phyloP scores from a whole-genome alignment of 1,140 invertebrate genomes.

The Monochamus saltuarius region DNA sequence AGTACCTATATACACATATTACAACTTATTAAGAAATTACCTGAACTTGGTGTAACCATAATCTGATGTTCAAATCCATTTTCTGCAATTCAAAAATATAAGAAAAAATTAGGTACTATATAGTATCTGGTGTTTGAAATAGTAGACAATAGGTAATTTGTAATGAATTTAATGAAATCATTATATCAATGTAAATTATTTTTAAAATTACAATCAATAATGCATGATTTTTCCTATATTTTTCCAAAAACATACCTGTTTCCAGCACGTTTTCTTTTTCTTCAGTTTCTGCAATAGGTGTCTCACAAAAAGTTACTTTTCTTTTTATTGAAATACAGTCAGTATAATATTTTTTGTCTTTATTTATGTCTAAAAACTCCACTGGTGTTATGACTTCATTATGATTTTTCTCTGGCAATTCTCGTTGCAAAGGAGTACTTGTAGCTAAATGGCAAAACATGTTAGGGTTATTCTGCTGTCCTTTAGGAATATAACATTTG shows the following conservation, averaged over 20 bases:
- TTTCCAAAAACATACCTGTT: not conserved
- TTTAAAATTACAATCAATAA: no score
- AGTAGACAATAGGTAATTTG: no score
- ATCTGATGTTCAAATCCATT: no score
- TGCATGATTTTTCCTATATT: no score
- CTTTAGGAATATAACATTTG: conserved; percentile 12
- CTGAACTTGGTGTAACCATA: no score
- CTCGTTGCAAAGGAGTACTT: conserved; percentile 37
- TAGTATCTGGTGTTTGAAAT: no score
- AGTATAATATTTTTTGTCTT: conserved; percentile 15
- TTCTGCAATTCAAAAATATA: no score
- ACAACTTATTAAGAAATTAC: no score
- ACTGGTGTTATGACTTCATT: conserved; percentile 30
- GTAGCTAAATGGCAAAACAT: conserved; percentile 26
- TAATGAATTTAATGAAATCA: no score
- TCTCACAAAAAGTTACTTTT: conserved; percentile 35
- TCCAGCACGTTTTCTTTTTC: not conserved
- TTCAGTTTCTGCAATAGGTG: not conserved
- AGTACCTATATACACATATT: no score
- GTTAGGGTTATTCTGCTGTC: conserved; percentile 13
- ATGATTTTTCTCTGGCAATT: conserved; percentile 25
- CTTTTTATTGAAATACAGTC: conserved; percentile 23
- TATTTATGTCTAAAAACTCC: conserved; percentile 18
- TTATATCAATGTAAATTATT: no score
- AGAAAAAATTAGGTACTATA: no score